Base-by-base conservation (phyloP, 2,113 vertebrate genomes). In the Indicator maculatus region DNA sequence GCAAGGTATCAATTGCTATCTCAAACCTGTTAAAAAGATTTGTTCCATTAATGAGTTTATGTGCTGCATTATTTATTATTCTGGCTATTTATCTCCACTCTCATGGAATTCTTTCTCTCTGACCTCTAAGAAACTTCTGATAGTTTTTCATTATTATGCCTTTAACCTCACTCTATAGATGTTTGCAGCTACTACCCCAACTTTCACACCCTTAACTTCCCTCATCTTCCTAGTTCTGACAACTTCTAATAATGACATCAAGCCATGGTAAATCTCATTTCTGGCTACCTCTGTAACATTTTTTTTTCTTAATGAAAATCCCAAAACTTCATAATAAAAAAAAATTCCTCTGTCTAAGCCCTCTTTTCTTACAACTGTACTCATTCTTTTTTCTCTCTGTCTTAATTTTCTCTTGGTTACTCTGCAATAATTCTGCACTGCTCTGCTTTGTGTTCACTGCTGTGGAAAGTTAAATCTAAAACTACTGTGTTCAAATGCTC, bases 21-120 rank as follows among this genome's bases (percentile, higher is more conserved):
- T 87, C 45, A 91, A 79, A 94, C 11, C 50, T 87, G 30, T 90
- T 89, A 90, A 89, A 96, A 95, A 60, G 73, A 83, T 85, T 94
- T 93, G 39, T 24, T 55, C 52, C 60, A 70, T 94, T 92, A 93
- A 88, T 94, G 76, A 71, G 47, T 69, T 86, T 91, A 79, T 87
- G 14, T 85, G 63, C 60, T 91, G 56, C 2, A 3, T 61, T 93
- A 85, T 75, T 92, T 91, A 66, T 39, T 76, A 56, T 76, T 73
- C 66, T 79, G 55, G 14, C 36, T 82, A 38, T 55, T 94, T 90
- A 36, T 76, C 65, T 92, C 27, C 30, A 76, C 59, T 84, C 31
- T 18, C 20, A 8, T 76, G 41, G 81, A 88, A 79, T 81, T 91
- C 26, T n/a, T 19, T 71, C 20, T 77, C 50, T 65, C 50, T 94